phyloP scores from a whole-genome alignment of 2,113 vertebrate genomes.

The Zosterops borbonicus region DNA sequence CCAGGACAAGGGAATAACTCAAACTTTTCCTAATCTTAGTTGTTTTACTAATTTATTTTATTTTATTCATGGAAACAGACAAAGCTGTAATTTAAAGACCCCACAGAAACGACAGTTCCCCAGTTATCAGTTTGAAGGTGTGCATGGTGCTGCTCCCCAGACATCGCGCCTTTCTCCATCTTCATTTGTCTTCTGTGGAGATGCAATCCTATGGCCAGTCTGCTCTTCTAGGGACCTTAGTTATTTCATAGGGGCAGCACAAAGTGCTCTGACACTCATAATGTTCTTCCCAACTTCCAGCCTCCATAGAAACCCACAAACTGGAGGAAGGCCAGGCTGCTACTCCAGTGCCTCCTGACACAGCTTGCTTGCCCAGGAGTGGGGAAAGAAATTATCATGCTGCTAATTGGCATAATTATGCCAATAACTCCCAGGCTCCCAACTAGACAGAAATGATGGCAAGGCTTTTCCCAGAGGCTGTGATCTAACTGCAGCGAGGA shows the following conservation, averaged over 20 bases:
- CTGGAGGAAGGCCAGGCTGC: conserved; percentile 29
- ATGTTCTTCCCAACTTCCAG: not conserved
- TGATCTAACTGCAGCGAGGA: rapidly evolving
- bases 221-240: not conserved
- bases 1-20: not conserved
- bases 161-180: not conserved
- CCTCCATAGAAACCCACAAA: not conserved
- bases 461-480: not conserved
- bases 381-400: not conserved
- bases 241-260: not conserved
- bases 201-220: not conserved
- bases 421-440: conserved; percentile 4
- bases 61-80: not conserved
- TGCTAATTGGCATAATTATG: conserved; percentile 54
- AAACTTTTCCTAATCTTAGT: not conserved
- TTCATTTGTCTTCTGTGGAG: not conserved
- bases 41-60: not conserved
- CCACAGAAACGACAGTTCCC: not conserved
- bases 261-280: not conserved
- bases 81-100: not conserved
- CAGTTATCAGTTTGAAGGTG: not conserved
- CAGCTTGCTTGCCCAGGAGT: not conserved
- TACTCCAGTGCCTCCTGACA: not conserved
- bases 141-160: not conserved
- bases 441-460: not conserved